Conservation (phyloP, 2,888 invertebrate genomes). For the Leptopilina drosophilae region DNA sequence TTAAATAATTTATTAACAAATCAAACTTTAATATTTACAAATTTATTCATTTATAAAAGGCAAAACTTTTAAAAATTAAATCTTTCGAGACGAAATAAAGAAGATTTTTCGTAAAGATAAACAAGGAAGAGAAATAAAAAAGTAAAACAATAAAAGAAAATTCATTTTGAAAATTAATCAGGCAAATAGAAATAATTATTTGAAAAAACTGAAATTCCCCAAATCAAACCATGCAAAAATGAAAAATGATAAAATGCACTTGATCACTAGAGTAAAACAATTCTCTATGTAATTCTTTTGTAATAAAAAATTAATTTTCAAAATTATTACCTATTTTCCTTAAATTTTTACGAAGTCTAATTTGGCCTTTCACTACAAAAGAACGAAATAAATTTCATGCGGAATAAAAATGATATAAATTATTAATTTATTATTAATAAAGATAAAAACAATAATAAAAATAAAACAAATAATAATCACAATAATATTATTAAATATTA, state of each 20-base stretch:
- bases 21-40: too few relatives aligned
- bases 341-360: slow-evolving; percentile 84
- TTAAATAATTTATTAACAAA: too few relatives aligned
- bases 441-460: too few relatives aligned
- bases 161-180: neutral
- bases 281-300: neutral
- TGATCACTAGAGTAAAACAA: neutral
- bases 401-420: slow-evolving; percentile 8
- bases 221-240: slow-evolving; percentile 14
- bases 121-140: neutral
- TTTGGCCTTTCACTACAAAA: slow-evolving; percentile 79
- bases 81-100: too few relatives aligned
- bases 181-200: slow-evolving; percentile 5
- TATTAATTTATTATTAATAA: neutral
- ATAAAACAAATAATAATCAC: too few relatives aligned
- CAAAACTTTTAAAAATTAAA: too few relatives aligned
- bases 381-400: slow-evolving; percentile 15
- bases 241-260: slow-evolving; percentile 24
- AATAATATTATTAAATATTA: too few relatives aligned
- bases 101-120: neutral
- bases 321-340: slow-evolving; percentile 83
- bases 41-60: too few relatives aligned
- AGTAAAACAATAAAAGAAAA: neutral
- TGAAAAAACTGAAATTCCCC: neutral
- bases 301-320: neutral